Evolutionary conservation across 2,888 invertebrate genomes (phyloP), one percentile per base, ranked within the genome.

Genomic region (Cantharis rustica): DNA sequence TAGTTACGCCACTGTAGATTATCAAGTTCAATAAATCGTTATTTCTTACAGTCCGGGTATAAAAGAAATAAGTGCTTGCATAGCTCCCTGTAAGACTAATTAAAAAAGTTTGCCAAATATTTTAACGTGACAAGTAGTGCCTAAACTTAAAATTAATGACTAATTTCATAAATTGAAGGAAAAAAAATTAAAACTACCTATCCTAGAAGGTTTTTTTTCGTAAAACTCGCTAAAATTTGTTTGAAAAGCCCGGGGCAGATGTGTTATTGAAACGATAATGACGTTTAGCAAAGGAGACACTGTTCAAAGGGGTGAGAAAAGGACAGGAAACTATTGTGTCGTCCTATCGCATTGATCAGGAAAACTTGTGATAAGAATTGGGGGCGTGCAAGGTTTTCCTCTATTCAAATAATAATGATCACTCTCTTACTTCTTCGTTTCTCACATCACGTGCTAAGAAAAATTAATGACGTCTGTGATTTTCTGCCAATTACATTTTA

Each of bases 371-470:
- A 73, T 80, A 80, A 81, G 73, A 76, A 78, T 74, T 75, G 75
- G 62, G 76, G 71, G 75, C 72, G 73, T 71, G 70, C 15, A 26
- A 26, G 69, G 72, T 61, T 71, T 69, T 72, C 63, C 72, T 64
- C 78, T 80, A 81, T 83, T 81, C 81, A 82, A 81, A 82, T 82
- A 78, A 80, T 81, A 81, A 82, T 80, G 80, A 77, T 78, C 66
- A 76, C 69, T 74, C 72, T 77, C 69, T 75, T 62, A 47, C 66
- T 75, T 64, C 63, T 72, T 77, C 76, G 74, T 74, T 74, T 70
- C 73, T 77, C 79, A 75, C 75, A 75, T 75, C 80, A 81, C 81
- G 81, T 81, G 83, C 80, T 80, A 81, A 80, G 80, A 83, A 82
- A 83, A 82, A 83, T 83, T 83, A 82, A 82, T 81, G 82, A 81